A percentile compares a stretch with the other conserved stretches of the same genome.
phyloP scores from a whole-genome alignment of 2,797 vertebrate genomes.

The Clarias platycephalus region DNA sequence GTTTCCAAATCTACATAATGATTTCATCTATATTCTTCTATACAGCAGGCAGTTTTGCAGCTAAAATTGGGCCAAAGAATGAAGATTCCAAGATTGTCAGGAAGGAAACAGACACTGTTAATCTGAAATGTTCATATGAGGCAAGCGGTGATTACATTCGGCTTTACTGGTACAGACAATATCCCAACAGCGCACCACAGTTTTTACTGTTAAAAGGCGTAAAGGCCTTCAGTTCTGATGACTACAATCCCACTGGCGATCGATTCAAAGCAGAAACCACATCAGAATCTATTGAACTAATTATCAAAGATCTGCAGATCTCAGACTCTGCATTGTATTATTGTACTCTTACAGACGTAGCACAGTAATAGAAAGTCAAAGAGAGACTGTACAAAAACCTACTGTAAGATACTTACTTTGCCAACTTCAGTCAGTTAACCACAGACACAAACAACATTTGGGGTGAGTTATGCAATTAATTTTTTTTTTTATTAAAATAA shows the following conservation, averaged over 20 bases:
- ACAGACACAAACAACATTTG: too few relatives aligned
- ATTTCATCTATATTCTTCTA: neutral
- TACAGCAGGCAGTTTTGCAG: neutral
- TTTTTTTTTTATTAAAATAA: too few relatives aligned
- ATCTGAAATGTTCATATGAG: neutral
- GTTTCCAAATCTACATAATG: too few relatives aligned
- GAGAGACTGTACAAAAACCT: too few relatives aligned
- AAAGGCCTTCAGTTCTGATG: rapidly evolving
- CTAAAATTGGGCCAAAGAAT: too few relatives aligned
- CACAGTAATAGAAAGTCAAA: too few relatives aligned
- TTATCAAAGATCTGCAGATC: neutral
- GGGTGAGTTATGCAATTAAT: too few relatives aligned
- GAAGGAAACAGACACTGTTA: neutral
- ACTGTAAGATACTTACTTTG: too few relatives aligned
- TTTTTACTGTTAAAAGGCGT: neutral
- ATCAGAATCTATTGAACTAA: neutral
- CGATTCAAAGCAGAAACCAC: neutral
- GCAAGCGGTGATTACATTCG: neutral
- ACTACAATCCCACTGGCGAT: neutral
- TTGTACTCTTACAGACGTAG: neutral
- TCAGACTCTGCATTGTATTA: conserved; percentile 33
- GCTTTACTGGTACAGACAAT: neutral
- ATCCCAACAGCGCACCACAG: neutral
- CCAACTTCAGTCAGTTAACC: too few relatives aligned
- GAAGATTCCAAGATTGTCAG: neutral